Base-by-base conservation (phyloP, 2,888 invertebrate species). In the Drosophila flavopinicola region DNA sequence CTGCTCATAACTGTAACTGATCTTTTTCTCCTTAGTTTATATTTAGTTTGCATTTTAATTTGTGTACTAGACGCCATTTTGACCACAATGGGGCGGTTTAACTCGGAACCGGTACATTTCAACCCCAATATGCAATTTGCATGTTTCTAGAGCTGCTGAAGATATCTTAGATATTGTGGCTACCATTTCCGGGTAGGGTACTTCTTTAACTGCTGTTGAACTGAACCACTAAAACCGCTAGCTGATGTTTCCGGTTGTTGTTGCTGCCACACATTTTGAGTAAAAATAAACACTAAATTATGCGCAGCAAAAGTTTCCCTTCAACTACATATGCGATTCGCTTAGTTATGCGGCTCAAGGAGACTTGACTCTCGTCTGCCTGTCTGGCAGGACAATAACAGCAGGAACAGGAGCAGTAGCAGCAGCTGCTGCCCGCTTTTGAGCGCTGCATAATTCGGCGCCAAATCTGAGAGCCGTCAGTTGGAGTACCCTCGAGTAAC, bases 201-300 rank as follows among this genome's bases (percentile, higher is more conserved):
- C 33, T 13, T 11, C 9, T 29, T 44, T 17, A 52, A 29, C 20
- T 23, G n/a, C 33, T 35, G 6, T 7, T 13, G n/a, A n/a, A n/a
- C 15, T 23, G 13, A 30, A 41, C 23, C 45, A 41, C 44, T 32
- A 37, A 37, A 57, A 57, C 42, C 24, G 41, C 32, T 10, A 29
- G 35, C 57, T 35, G 57, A 48, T 66, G 66, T 35, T 44, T 44
- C 11, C 29, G 44, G 20, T 3, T 29, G 17, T 27, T 42, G 38
- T 33, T 48, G 15, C 11, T 33, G 23, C 24, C 30, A 39, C 30
- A 51, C 35, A 66, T 52, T 67, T 20, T 4, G 39, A 38, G 33
- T 37, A 30, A 54, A 48, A 42, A 32, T 32, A 47, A 44, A 47
- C 65, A 66, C 66, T 66, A 69, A 82, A 76, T 82, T 82, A 76